Percentiles rank a stretch among this genome's conserved stretches.
These are phyloP conservation scores for Helicolenus hilgendorfi DNA, from an alignment of 2,797 vertebrate species.

Conservation along the genomic window DNA sequence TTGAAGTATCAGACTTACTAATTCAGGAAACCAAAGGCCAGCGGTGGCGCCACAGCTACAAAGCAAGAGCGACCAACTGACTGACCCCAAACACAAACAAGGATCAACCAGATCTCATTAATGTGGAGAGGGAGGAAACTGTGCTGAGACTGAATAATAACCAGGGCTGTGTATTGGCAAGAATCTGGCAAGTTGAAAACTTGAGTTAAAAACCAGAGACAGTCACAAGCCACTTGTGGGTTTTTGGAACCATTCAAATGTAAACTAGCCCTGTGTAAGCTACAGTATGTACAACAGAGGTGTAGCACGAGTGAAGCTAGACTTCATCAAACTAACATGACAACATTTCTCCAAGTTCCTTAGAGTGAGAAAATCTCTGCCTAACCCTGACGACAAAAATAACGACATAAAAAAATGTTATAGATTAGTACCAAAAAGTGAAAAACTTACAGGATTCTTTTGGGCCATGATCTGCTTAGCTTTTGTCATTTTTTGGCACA, in stretches of 20 bases:
- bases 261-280: neutral
- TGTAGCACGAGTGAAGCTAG: too few species aligned
- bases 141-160: neutral
- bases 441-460: neutral
- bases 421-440: neutral
- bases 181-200: too few species aligned
- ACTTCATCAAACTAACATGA: neutral
- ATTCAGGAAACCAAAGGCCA: conserved; percentile 45
- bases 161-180: too few species aligned
- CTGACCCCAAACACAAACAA: conserved; percentile 45
- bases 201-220: neutral
- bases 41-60: conserved; percentile 29
- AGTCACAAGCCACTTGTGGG: neutral
- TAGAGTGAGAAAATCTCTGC: neutral
- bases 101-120: conserved; percentile 17
- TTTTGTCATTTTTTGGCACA: conserved; percentile 22
- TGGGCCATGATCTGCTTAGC: neutral
- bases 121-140: neutral
- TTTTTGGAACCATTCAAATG: neutral
- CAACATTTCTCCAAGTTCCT: neutral
- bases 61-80: conserved; percentile 22
- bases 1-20: conserved; percentile 37
- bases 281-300: neutral
- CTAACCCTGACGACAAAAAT: neutral
- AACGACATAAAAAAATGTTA: neutral